Conservation (phyloP, 2,888 invertebrate species). For the Diloba caeruleocephala region DNA sequence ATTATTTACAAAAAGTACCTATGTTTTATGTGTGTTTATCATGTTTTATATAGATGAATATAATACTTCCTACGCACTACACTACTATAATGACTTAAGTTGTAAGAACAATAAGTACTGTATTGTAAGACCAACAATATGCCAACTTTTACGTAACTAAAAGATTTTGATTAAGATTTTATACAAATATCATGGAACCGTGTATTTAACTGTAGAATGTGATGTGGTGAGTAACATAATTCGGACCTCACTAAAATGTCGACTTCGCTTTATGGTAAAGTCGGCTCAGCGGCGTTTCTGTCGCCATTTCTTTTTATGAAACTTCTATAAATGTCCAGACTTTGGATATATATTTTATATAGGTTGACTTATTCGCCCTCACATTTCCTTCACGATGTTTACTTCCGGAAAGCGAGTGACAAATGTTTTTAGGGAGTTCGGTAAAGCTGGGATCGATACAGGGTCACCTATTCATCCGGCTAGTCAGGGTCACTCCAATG, state of each 20-base stretch:
- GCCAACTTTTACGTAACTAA: no score
- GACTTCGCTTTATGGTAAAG: conserved; percentile 30
- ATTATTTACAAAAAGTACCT: no score
- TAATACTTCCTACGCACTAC: no score
- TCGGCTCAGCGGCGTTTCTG: conserved; percentile 24
- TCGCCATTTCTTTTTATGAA: conserved; percentile 42
- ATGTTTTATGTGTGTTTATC: no score
- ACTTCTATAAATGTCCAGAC: conserved; percentile 45
- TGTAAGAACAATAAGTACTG: no score
- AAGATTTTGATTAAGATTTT: no score
- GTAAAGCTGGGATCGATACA: conserved; percentile 49
- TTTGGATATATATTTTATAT: conserved; percentile 43
- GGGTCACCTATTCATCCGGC: conserved; percentile 46
- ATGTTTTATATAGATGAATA: no score
- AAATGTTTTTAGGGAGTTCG: conserved; percentile 56
- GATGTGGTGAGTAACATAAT: conserved; percentile 13
- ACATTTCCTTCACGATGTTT: conserved; percentile 55
- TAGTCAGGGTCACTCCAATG: conserved; percentile 39
- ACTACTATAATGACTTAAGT: no score
- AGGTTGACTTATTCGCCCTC: conserved; percentile 54
- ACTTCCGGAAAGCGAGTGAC: conserved; percentile 56
- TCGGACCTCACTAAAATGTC: conserved; percentile 20
- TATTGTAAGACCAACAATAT: no score
- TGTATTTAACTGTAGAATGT: background rate
- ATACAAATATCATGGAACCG: no score